Conservation (phyloP, 1,140 invertebrate species). For the Drosophila malerkotliana region DNA sequence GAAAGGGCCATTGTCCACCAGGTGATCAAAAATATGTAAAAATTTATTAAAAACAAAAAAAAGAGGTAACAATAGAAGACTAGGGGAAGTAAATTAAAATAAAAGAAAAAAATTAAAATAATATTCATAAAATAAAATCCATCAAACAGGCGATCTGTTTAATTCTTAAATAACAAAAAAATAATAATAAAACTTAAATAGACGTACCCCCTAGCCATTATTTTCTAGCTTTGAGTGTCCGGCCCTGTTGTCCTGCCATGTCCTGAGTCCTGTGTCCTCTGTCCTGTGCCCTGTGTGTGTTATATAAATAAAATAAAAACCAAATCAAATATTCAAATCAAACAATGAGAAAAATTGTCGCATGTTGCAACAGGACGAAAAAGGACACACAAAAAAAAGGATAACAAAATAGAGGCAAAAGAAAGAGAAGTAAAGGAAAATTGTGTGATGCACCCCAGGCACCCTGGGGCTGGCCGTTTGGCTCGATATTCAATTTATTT, state of each 20-base stretch:
- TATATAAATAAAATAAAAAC: constrained; percentile 37
- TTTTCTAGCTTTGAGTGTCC: background rate
- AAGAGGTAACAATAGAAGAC: too few relatives aligned
- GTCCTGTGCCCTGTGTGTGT: background rate
- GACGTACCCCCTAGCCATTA: background rate
- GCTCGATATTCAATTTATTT: constrained; percentile 46
- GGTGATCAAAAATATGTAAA: background rate
- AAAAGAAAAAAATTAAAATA: too few relatives aligned
- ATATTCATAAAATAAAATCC: too few relatives aligned
- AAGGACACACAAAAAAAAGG: background rate
- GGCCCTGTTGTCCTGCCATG: background rate
- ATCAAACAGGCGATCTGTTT: too few relatives aligned
- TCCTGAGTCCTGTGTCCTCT: background rate
- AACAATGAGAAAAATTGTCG: constrained; percentile 58
- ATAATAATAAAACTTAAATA: constrained; percentile 3
- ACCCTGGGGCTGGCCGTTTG: background rate
- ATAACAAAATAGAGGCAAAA: background rate
- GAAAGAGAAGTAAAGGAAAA: constrained; percentile 6
- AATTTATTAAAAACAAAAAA: background rate
- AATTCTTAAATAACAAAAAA: background rate
- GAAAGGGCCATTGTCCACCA: constrained; percentile 1
- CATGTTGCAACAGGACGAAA: constrained; percentile 33
- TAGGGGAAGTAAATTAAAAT: too few relatives aligned
- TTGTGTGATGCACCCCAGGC: background rate
- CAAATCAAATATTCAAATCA: constrained; percentile 48